Conservation (phyloP, 2,888 invertebrate species). For the Cephus pulcher region DNA sequence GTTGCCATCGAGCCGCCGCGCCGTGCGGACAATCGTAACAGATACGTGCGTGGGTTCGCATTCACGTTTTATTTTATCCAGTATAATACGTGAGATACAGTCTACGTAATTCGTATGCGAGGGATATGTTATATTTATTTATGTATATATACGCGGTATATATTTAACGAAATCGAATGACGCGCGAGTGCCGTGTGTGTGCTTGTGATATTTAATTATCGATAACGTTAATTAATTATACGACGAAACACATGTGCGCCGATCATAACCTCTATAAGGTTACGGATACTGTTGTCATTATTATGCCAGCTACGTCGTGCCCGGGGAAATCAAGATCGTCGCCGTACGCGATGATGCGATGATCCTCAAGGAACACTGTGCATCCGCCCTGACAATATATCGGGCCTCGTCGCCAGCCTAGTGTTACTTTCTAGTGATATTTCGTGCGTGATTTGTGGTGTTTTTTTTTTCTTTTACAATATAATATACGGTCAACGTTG, state of each 20-base stretch:
- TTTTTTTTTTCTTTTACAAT: background rate
- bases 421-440: background rate
- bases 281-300: background rate
- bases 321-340: slow-evolving; percentile 2
- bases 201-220: background rate
- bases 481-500: background rate
- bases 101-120: background rate
- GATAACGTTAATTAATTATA: background rate
- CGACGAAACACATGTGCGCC: background rate
- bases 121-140: background rate
- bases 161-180: background rate
- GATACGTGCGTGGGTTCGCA: background rate
- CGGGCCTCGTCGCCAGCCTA: background rate
- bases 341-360: background rate
- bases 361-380: slow-evolving; percentile 7
- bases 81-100: background rate
- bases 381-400: slow-evolving; percentile 8
- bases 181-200: background rate
- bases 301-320: background rate
- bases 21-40: background rate
- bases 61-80: background rate
- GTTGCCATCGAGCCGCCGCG: background rate
- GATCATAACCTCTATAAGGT: background rate
- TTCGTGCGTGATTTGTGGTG: background rate
- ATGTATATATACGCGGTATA: too few relatives aligned